Evolutionary conservation across 2,888 invertebrate genomes (phyloP).

Genomic region (Zootermopsis nevadensis): DNA sequence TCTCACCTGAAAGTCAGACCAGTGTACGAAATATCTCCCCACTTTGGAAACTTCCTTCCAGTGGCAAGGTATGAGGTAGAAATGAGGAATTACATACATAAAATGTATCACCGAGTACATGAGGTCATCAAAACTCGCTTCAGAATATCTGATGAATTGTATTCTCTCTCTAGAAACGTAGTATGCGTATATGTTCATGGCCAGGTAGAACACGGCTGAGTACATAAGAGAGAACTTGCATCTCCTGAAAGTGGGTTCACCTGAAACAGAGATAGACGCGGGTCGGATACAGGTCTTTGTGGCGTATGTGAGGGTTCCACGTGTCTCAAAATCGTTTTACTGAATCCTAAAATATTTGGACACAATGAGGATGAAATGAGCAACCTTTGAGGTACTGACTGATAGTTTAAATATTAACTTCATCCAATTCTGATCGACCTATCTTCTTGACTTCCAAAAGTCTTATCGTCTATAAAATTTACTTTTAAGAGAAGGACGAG

Average conservation of each 20-base stretch:
- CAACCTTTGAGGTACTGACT: too few relatives aligned
- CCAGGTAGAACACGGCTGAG: conserved; percentile 17
- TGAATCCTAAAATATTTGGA: too few relatives aligned
- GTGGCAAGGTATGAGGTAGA: conserved; percentile 24
- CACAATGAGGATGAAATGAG: too few relatives aligned
- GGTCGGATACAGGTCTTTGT: too few relatives aligned
- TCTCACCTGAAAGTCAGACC: conserved; percentile 33
- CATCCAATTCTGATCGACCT: too few relatives aligned
- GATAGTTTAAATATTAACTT: too few relatives aligned
- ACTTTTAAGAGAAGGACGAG: too few relatives aligned
- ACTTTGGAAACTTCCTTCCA: conserved; percentile 33
- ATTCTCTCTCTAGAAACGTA: not conserved
- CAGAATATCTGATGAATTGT: not conserved
- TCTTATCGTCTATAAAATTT: too few relatives aligned
- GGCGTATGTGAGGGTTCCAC: too few relatives aligned
- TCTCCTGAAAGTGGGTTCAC: not conserved
- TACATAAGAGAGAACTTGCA: not conserved
- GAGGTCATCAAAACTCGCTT: not conserved
- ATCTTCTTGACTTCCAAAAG: too few relatives aligned
- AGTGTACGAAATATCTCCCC: not conserved
- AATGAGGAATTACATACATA: conserved; percentile 15
- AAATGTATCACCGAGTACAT: conserved; percentile 23
- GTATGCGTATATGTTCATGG: conserved; percentile 17
- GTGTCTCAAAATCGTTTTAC: too few relatives aligned
- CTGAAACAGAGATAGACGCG: not conserved